phyloP scores from a whole-genome alignment of 23 tunicate genomes.

The Aplidium turbinatum region DNA sequence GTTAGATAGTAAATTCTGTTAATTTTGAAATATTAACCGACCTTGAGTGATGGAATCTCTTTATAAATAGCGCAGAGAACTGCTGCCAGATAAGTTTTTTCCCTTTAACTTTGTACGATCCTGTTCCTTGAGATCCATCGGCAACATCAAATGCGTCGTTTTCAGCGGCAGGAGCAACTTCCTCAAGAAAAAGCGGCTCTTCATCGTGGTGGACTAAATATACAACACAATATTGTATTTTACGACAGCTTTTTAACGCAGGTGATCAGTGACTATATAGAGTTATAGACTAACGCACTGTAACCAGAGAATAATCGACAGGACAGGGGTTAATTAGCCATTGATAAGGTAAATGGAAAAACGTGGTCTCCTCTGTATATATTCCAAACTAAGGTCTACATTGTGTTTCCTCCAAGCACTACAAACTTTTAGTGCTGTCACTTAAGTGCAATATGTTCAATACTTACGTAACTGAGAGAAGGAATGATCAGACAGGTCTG shows the following conservation, averaged over 20 bases:
- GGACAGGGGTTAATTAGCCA: too few species aligned
- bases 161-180: neutral
- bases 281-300: too few species aligned
- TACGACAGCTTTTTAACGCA: too few species aligned
- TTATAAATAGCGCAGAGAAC: constrained; percentile 75
- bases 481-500: constrained; percentile 11
- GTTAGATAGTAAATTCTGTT: neutral
- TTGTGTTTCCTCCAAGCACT: too few species aligned
- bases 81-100: constrained; percentile 66
- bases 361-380: too few species aligned
- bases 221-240: neutral
- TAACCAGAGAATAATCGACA: too few species aligned
- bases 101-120: constrained; percentile 68
- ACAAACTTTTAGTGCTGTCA: too few species aligned
- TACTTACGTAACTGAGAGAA: constrained; percentile 18
- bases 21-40: neutral
- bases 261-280: too few species aligned
- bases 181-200: constrained; percentile 1
- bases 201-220: constrained; percentile 20
- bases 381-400: too few species aligned
- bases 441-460: too few species aligned
- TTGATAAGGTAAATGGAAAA: too few species aligned
- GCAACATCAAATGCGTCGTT: neutral
- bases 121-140: constrained; percentile 52
- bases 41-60: constrained; percentile 86